phyloP scores from a whole-genome alignment of 2,113 vertebrate genomes.

The Bos javanicus region DNA sequence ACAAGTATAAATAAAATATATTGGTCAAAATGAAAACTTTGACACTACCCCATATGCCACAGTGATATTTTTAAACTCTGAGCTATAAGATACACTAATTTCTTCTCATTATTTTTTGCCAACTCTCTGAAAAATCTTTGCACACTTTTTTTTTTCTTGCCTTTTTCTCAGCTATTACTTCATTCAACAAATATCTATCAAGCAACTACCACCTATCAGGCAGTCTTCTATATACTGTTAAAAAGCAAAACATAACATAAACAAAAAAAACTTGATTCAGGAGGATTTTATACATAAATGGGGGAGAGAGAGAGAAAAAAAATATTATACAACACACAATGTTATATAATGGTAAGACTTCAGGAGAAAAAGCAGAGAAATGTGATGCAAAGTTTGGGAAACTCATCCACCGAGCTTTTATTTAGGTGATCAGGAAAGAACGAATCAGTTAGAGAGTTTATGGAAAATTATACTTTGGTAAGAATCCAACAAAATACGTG shows the following conservation, averaged over 20 bases:
- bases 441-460: not conserved
- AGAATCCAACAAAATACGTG: not conserved
- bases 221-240: not conserved
- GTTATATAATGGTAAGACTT: not conserved
- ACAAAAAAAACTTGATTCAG: not conserved
- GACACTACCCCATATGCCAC: not conserved
- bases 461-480: not conserved
- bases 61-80: not conserved
- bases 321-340: not conserved
- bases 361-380: not conserved
- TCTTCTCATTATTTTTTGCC: constrained; percentile 4
- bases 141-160: not conserved
- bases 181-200: not conserved
- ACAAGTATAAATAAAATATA: constrained; percentile 32
- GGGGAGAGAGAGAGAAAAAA: not conserved
- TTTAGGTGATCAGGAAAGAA: not conserved
- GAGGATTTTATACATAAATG: not conserved
- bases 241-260: not conserved
- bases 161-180: constrained; percentile 19
- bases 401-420: not conserved
- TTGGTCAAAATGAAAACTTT: constrained; percentile 9
- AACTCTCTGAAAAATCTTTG: not conserved
- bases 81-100: not conserved
- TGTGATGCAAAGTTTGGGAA: not conserved
- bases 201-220: not conserved